Evolutionary conservation across 2,888 invertebrate genomes (phyloP), one percentile per base, ranked within the genome.

Genomic region (Eretmocerus hayati): DNA sequence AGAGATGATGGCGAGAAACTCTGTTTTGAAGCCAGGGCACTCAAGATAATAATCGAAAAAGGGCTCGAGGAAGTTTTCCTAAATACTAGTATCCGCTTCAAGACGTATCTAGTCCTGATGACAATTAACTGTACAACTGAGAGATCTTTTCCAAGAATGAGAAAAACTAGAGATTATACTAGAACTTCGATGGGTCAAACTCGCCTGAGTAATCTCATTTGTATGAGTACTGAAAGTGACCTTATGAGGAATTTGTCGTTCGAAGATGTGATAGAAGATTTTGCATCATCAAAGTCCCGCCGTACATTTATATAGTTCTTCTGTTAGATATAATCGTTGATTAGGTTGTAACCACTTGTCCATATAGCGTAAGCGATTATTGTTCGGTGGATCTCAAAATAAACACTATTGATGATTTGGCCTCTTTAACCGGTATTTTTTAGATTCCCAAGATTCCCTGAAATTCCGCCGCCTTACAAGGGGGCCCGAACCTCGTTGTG

Each of bases 61-160:
- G 13, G 13, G 13, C 30, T 30, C 13, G 13, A 30, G 30, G 30
- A 8, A n/a, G 6, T 15, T 11, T 15, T n/a, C 15, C 33, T 38
- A 5, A 53, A 50, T 32, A 21, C 35, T 5, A 42, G 47, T 42
- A 51, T 47, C 11, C 4, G 23, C 21, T 42, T 52, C 8, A 30
- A 43, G 36, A 48, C 45, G 36, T 48, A 45, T 30, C 32, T 45
- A 15, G 42, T 45, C 2, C n/a, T 48, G 11, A 49, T 50, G 46
- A 35, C 36, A 18, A 31, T 39, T 5, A 52, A 49, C n/a, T 52
- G 53, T 30, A 46, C 26, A 33, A 44, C 42, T 16, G 42, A 46
- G 22, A 22, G 48, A n/a, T 41, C 48, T 8, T 46, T 48, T 33
- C 38, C 47, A 22, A 48, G 44, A 26, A 6, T 54, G 4, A 46